Conservation (phyloP, 2,797 vertebrate genomes). For the Dipus sagitta region DNA sequence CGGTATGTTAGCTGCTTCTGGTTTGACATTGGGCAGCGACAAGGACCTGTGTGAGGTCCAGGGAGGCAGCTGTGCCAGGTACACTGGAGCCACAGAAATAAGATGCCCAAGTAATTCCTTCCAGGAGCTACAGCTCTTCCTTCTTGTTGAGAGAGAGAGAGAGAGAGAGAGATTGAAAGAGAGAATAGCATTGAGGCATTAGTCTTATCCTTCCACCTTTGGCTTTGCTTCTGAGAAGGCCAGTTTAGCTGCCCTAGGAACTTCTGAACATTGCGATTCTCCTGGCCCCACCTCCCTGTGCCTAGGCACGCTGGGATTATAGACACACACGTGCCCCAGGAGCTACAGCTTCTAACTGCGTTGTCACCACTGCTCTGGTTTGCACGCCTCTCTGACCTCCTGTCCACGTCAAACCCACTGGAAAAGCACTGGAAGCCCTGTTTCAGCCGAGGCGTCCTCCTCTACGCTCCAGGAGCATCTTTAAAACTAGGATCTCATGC, state of each 20-base stretch:
- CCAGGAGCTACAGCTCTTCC: not conserved
- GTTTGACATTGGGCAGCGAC: not conserved
- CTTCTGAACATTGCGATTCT: no score
- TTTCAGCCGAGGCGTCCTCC: not conserved
- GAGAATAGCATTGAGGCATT: no score
- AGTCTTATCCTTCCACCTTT: no score
- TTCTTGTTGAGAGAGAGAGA: no score
- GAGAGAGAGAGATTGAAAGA: no score
- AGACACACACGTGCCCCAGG: not conserved
- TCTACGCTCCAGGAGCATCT: slow-evolving; percentile 13
- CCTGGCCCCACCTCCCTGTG: no score
- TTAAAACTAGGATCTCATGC: not conserved
- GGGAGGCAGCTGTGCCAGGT: not conserved
- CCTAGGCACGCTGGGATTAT: no score
- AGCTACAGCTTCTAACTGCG: not conserved
- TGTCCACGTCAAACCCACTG: not conserved
- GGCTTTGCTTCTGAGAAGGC: no score
- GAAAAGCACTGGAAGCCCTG: not conserved
- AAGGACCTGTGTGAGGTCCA: not conserved
- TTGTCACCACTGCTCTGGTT: not conserved
- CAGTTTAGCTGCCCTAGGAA: no score
- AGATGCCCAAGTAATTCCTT: not conserved
- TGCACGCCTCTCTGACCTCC: not conserved
- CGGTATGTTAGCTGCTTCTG: not conserved
- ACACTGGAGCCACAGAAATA: not conserved